Base-by-base conservation (phyloP, 2,888 invertebrate species). In the Mythimna impura region DNA sequence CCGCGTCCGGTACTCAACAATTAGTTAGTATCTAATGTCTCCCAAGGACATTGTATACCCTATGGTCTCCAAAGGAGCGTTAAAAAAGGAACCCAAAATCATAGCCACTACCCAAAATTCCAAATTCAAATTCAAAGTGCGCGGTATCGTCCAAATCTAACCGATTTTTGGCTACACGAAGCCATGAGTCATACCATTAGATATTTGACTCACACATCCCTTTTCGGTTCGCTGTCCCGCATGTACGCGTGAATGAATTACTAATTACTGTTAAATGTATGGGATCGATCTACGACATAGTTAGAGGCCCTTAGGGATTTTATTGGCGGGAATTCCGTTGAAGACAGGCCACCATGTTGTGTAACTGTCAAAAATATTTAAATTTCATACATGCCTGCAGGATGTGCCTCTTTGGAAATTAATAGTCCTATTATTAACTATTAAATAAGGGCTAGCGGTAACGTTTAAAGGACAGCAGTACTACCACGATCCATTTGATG, bases 141-240 rank as follows among this genome's bases (percentile, higher is more conserved):
- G 63, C 69, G 55, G 64, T 83, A 83, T 83, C 82, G 66, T 66
- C 67, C 55, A 76, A 80, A 86, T 87, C 83, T 76, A 80, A 81
- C 83, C 66, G 71, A 78, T 76, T 72, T 86, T 85, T 83, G 78
- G 80, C 54, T 75, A 79, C 75, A 63, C 66, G 58, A 77, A 43
- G 6, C 20, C 34, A 73, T 86, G 86, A 86, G 61, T 86, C 85
- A 86, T 63, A 36, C 47, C 40, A 84, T 81, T 86, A 77, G 55
- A 73, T 77, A 84, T 86, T 83, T 79, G 64, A 85, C 75, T 79
- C 82, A 80, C 76, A 81, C 79, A 55, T 76, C 57, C 73, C 71
- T 77, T 73, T 86, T 81, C n/a, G 77, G 67, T 71, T 62, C 61
- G 76, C 62, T 78, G 86, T 83, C 80, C 79, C 80, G 77, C 71